A percentile compares a stretch with the other conserved stretches of the same genome.
phyloP scores from a whole-genome alignment of 2,113 vertebrate species.

The Progne subis region DNA sequence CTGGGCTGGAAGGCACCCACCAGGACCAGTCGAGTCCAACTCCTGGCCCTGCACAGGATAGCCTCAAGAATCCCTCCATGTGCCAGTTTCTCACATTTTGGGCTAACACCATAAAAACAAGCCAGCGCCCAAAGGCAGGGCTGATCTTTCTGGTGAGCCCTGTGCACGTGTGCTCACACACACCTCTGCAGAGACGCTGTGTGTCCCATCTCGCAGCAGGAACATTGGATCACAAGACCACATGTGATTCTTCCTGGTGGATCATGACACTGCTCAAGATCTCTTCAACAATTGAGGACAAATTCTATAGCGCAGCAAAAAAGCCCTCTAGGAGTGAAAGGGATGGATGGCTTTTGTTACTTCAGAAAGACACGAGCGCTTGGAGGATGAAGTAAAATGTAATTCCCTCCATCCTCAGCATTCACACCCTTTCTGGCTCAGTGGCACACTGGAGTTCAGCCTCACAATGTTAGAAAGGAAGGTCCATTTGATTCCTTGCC shows the following conservation, averaged over 20 bases:
- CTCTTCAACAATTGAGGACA: rapidly evolving
- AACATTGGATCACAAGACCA: rapidly evolving
- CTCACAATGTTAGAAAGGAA: not conserved
- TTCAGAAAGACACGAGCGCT: not conserved
- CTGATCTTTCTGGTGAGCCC: not conserved
- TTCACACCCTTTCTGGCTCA: not conserved
- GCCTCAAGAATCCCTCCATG: not conserved
- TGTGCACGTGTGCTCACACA: rapidly evolving
- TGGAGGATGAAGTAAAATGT: not conserved
- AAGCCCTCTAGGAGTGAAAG: not conserved
- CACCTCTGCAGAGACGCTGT: rapidly evolving
- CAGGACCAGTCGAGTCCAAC: rapidly evolving
- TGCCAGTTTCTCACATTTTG: not conserved
- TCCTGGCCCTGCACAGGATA: not conserved
- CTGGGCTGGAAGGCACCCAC: not conserved
- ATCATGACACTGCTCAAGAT: not conserved
- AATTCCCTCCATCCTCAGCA: not conserved
- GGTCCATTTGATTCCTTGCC: not conserved
- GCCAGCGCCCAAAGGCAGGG: not conserved
- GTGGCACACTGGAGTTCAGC: not conserved
- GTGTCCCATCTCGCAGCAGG: rapidly evolving
- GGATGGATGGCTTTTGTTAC: not conserved
- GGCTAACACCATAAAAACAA: no score
- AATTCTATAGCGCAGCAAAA: not conserved
- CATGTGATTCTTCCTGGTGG: rapidly evolving